phyloP scores from a whole-genome alignment of 2,113 vertebrate species.

The Channa maculata region DNA sequence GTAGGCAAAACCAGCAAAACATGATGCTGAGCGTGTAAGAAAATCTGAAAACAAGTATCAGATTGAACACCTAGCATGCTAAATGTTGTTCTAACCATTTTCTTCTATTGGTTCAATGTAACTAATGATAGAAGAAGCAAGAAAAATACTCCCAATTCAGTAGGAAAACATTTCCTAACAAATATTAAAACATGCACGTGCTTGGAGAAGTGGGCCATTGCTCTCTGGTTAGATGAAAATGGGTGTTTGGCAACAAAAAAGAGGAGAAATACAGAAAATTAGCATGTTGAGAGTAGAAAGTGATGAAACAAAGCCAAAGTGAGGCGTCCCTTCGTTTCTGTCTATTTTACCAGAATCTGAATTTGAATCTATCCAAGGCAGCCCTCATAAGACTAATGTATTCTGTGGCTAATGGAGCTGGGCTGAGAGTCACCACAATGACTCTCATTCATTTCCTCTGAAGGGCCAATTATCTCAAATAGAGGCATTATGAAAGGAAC shows the following conservation, averaged over 20 bases:
- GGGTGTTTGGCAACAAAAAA: constrained; percentile 2
- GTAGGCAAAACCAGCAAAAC: constrained; percentile 8
- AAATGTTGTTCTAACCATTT: background rate
- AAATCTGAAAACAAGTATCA: background rate
- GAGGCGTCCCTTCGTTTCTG: constrained; percentile 45
- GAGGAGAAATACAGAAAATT: constrained; percentile 7
- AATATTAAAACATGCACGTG: background rate
- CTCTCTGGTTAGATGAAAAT: constrained; percentile 19
- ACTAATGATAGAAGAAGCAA: background rate
- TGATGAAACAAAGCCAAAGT: constrained; percentile 31
- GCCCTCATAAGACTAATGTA: constrained; percentile 75
- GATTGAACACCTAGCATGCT: background rate
- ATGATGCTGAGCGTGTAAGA: background rate
- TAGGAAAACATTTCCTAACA: background rate
- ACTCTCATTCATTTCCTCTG: constrained; percentile 79
- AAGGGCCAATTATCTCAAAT: constrained; percentile 83
- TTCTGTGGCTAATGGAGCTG: constrained; percentile 77
- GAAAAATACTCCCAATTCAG: background rate
- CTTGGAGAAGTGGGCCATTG: background rate
- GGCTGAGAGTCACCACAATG: constrained; percentile 69
- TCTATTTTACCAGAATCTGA: constrained; percentile 67
- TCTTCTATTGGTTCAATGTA: background rate
- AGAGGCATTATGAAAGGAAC: constrained; percentile 72
- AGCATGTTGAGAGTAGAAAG: constrained; percentile 2
- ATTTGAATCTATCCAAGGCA: constrained; percentile 69